A percentile compares a stretch with the other conserved stretches of the same genome.
Conservation (phyloP, 2,113 vertebrate genomes). For the Naja naja region DNA sequence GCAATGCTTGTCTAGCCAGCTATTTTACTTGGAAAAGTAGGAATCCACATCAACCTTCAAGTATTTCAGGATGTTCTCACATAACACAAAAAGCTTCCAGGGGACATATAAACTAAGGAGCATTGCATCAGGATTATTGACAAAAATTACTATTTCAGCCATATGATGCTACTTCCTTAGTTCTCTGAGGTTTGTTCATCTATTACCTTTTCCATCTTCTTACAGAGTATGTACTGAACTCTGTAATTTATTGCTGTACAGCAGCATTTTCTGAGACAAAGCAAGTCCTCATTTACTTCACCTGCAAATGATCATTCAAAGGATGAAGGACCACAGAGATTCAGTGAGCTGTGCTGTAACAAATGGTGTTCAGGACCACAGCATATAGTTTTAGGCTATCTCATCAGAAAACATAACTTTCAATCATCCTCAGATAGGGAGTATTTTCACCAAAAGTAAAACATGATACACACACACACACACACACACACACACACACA, state of each 20-base stretch:
- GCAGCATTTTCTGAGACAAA: constrained; percentile 53
- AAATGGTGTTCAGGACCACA: constrained; percentile 51
- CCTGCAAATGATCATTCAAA: constrained; percentile 63
- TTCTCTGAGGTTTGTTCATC: not conserved
- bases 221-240: constrained; percentile 25
- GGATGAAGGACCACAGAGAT: constrained; percentile 57
- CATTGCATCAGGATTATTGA: not conserved
- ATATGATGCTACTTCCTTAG: not conserved
- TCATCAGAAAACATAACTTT: constrained; percentile 50
- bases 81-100: not conserved
- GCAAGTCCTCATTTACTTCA: constrained; percentile 55
- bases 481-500: constrained; percentile 22
- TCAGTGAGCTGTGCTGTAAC: constrained; percentile 52
- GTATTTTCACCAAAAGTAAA: constrained; percentile 57
- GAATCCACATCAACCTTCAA: not conserved
- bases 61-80: not conserved
- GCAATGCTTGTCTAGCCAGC: not conserved
- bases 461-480: constrained; percentile 19
- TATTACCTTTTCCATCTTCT: constrained; percentile 36
- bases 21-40: not conserved
- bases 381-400: constrained; percentile 53
- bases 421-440: constrained; percentile 45
- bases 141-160: not conserved
- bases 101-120: not conserved
- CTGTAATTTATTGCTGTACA: constrained; percentile 54